Evolutionary conservation across 2,113 vertebrate genomes (phyloP), one percentile per base, ranked within the genome.

Genomic region (Percopsis transmontana): DNA sequence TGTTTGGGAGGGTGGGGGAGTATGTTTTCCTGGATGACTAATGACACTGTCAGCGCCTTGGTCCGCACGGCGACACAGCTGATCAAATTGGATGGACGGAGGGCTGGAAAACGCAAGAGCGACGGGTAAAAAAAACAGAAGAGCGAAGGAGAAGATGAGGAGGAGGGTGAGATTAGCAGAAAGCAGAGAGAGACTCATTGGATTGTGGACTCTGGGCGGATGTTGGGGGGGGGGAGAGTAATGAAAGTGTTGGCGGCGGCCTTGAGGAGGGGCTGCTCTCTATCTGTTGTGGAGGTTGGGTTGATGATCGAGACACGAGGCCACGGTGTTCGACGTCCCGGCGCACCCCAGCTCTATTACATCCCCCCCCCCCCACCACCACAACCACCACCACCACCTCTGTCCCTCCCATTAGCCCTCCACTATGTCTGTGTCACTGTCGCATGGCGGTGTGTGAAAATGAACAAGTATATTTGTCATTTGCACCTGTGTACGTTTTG

Each of bases 301-400:
- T n/a, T n/a, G n/a, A n/a, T n/a, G n/a, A n/a, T n/a, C 79, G 70
- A 71, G 72, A 84, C 79, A 79, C 69, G 12, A 67, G 74, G 80
- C 72, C 73, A 81, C 77, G 55, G 15, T 84, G 77, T 82, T 81
- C 63, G n/a, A 63, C 76, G 68, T 73, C 63, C 21, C 57, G 39
- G 64, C 66, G 71, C 77, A 58, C 45, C 61, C 54, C 79, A 65
- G 77, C 81, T 86, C 85, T 68, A 83, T 87, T 83, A 74, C 79
- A 81, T n/a, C n/a, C n/a, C n/a, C n/a, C n/a, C n/a, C n/a, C n/a
- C n/a, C n/a, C n/a, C n/a, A n/a, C n/a, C n/a, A n/a, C n/a, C n/a
- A n/a, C n/a, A n/a, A n/a, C n/a, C n/a, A n/a, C n/a, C n/a, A n/a
- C n/a, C 72, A 81, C 75, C n/a, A n/a, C 76, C 74, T 58, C 83